Percentiles rank a stretch among this genome's conserved stretches.
Evolutionary conservation across 2,113 vertebrate species (phyloP).

Genomic region (Psittacara wagleri): DNA sequence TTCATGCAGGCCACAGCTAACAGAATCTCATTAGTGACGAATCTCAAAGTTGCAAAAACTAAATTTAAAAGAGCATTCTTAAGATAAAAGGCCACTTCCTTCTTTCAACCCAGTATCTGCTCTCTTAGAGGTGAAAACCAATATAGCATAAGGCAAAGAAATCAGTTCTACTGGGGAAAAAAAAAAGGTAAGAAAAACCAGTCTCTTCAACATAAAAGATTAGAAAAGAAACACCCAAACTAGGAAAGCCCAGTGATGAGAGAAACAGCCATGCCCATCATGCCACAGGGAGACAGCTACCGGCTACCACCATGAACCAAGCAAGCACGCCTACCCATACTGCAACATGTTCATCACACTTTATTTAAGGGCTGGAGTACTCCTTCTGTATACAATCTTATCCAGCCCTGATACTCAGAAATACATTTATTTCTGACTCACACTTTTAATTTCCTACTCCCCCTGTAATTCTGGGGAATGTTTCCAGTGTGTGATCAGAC

Average conservation of each 20-base stretch:
- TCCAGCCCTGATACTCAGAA: background rate
- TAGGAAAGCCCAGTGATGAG: fast-evolving
- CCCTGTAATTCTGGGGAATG: background rate
- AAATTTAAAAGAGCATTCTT: background rate
- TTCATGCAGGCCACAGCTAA: background rate
- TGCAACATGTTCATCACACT: fast-evolving
- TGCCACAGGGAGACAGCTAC: background rate
- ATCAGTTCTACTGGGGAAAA: background rate
- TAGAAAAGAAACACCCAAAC: background rate
- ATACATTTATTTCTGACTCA: conserved; percentile 3
- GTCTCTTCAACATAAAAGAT: background rate
- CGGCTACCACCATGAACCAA: no score
- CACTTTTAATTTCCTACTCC: background rate
- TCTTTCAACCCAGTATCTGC: background rate
- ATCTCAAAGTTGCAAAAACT: background rate
- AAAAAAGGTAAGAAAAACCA: background rate
- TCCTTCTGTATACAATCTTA: background rate
- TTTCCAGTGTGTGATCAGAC: background rate
- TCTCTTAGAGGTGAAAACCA: background rate
- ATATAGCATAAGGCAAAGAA: background rate
- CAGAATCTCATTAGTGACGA: background rate
- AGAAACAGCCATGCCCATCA: background rate
- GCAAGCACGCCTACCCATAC: background rate
- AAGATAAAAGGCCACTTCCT: background rate
- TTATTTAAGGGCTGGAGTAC: background rate